Evolutionary conservation across 2,888 invertebrate genomes (phyloP), one percentile per base, ranked within the genome.

Genomic region (Folsomia candida): DNA sequence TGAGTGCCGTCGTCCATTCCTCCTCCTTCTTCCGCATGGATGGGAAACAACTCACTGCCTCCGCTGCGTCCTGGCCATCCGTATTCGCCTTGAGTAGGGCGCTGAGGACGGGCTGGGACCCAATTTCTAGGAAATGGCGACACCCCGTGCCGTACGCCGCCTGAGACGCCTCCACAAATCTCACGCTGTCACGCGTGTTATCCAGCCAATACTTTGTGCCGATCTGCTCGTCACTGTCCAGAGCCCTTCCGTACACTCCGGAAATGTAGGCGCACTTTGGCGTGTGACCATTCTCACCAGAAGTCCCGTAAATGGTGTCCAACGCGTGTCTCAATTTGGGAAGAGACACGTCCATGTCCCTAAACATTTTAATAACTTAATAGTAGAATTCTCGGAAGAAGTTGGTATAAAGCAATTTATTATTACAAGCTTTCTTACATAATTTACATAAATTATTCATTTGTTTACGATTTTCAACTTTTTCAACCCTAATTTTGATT

Each of bases 181-280:
- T 47, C 18, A 76, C 76, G 54, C 65, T 72, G 54, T 76, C 66
- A n/a, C 74, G 61, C 0, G 74, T 72, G 51, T 76, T 74, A 11
- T 70, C 37, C 2, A 68, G 62, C 76, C 76, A 76, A 26, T 76
- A 76, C 1, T 72, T 67, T 1, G 68, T 69, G 29, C 69, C 47
- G 20, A 69, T 64, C 3, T 64, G 60, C 2, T 28, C 26, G 2
- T 47, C 54, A 11, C 18, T 18, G 2, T 58, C 18, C 1, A 70
- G 20, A 1, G 74, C 22, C 0, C 26, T 29, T 1, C 74, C 76
- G n/a, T 51, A 22, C 64, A 72, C 71, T 28, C 76, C 76, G n/a
- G 76, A 76, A 47, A 76, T 74, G 61, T 71, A 76, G n/a, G 67
- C 65, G 22, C 72, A 72, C 14, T 64, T 29, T 11, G 47, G 60